Conservation (phyloP, 1,140 invertebrate genomes). For the Tetraneura akinire region DNA sequence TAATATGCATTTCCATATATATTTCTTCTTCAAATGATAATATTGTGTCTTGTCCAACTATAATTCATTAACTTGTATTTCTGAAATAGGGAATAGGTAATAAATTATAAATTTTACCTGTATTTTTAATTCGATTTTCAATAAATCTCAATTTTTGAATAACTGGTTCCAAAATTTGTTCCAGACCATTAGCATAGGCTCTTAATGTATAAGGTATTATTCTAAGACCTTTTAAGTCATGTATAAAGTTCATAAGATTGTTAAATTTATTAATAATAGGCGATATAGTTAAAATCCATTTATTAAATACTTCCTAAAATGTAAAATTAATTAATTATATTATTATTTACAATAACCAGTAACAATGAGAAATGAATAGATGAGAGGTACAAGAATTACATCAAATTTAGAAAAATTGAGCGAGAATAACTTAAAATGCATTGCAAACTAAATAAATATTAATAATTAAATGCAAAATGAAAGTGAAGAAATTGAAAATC, state of each 20-base stretch:
- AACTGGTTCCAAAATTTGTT: slow-evolving; percentile 34
- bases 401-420: too few species aligned
- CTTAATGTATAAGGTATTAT: slow-evolving; percentile 35
- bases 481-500: too few species aligned
- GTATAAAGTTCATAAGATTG: background rate
- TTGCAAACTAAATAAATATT: too few species aligned
- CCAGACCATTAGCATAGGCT: slow-evolving; percentile 38
- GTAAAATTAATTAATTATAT: background rate
- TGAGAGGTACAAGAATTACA: too few species aligned
- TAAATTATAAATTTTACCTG: background rate
- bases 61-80: background rate
- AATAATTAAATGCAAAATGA: too few species aligned
- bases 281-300: slow-evolving; percentile 16
- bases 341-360: too few species aligned
- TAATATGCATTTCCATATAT: slow-evolving; percentile 21
- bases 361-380: too few species aligned
- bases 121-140: slow-evolving; percentile 39
- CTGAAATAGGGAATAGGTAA: background rate
- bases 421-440: too few species aligned
- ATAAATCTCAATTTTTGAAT: slow-evolving; percentile 4
- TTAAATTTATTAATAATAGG: slow-evolving; percentile 24
- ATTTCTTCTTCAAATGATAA: slow-evolving; percentile 49
- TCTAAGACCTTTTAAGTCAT: background rate
- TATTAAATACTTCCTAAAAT: slow-evolving; percentile 39
- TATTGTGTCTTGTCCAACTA: slow-evolving; percentile 8